Evolutionary conservation across 2,888 invertebrate species (phyloP), one percentile per base, ranked within the genome.

Genomic region (Caenorhabditis imperialis): DNA sequence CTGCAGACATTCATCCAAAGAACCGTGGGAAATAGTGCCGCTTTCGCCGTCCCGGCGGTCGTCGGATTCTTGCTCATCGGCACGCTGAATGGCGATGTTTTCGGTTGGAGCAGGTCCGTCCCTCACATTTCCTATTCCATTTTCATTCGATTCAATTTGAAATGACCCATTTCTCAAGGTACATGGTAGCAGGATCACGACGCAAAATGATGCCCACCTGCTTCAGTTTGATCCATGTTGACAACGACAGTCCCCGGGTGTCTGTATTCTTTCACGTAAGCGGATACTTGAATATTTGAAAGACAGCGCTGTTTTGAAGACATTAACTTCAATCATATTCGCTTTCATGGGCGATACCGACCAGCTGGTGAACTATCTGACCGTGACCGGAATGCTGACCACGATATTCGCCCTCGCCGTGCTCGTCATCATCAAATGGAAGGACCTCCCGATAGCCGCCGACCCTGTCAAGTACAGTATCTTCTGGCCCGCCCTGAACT

Each of bases 1-100:
- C 22, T 45, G 55, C 70, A 78, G 79, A 69, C 74, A 16, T 81
- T 81, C 50, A 75, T 75, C 16, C 65, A 72, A 62, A 33, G 55
- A 38, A 79, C 81, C n/a, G 58, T 81, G 18, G 81, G 81, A 30
- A 71, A 75, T 14, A 57, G 58, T 33, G 50, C 77, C 2, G 55
- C 76, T 3, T 79, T 75, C 40, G 76, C 72, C 1, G 78, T 81
- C 48, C 81, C 81, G 0, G 77, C 73, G 5, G 61, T 81, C 8
- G 81, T 81, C 23, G 81, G 78, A 20, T 53, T 81, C 25, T 27
- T 81, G 35, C 67, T 81, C 7, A 73, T 78, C 38, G 81, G 81
- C 12, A 81, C 81, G 1, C 42, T 81, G 10, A 81, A 81, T 54
- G 71, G 73, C 7, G 81, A 78, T 42, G 62, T 81, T 7, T 81